These are phyloP conservation scores for Drosophila takahashii DNA, from an alignment of 1,140 invertebrate species.

Conservation along the genomic window DNA sequence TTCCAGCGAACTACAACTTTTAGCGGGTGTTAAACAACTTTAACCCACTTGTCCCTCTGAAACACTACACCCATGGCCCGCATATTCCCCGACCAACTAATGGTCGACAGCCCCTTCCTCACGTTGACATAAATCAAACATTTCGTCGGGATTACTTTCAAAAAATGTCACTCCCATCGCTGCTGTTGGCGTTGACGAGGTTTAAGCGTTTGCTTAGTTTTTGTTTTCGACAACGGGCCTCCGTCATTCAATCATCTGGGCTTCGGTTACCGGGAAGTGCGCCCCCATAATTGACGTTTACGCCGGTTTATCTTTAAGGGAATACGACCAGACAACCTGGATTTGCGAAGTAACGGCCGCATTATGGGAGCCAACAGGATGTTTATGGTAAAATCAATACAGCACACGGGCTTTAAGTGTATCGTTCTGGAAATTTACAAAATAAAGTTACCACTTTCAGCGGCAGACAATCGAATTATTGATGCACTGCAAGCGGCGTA, in stretches of 20 bases:
- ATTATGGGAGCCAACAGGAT: conserved; percentile 14
- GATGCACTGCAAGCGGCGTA: conserved; percentile 17
- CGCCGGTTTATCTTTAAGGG: conserved; percentile 60
- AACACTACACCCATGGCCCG: conserved; percentile 12
- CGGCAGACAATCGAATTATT: conserved; percentile 26
- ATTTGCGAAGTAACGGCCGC: conserved; percentile 61
- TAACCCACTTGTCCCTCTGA: neutral
- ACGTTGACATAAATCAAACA: conserved; percentile 78
- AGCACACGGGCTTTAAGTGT: conserved; percentile 6
- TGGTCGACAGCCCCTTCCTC: conserved; percentile 10
- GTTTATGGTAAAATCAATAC: conserved; percentile 40
- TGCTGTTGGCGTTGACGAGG: conserved; percentile 58
- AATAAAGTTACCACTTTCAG: conserved; percentile 17
- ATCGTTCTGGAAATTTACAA: conserved; percentile 1
- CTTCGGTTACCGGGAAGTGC: conserved; percentile 14
- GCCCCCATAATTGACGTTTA: conserved; percentile 71
- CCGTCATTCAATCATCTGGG: conserved; percentile 66
- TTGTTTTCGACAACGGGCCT: conserved; percentile 45
- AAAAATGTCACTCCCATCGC: conserved; percentile 47
- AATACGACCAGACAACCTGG: conserved; percentile 26
- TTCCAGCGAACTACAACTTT: neutral
- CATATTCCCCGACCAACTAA: conserved; percentile 15
- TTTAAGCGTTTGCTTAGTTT: conserved; percentile 57
- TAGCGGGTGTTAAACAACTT: neutral
- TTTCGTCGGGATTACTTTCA: conserved; percentile 69